Conservation (phyloP, 2,888 invertebrate genomes). For the Tortricodes alternella region DNA sequence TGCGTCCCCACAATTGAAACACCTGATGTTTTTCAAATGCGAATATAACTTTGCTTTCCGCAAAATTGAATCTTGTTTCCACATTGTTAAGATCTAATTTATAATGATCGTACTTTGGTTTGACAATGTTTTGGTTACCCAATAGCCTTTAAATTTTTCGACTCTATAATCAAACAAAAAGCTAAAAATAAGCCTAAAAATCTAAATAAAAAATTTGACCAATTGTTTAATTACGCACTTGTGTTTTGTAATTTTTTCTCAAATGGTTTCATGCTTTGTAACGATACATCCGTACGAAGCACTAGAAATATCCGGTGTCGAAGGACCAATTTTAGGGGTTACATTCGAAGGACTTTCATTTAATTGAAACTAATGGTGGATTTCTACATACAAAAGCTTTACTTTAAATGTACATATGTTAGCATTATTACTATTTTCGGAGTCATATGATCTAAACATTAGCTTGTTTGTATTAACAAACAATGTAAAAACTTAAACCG, state of each 20-base stretch:
- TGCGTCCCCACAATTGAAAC: constrained; percentile 43
- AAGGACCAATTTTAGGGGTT: constrained; percentile 29
- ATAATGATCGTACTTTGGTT: background rate
- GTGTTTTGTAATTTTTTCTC: background rate
- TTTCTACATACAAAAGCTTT: background rate
- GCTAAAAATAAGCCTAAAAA: no score
- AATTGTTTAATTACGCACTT: constrained; percentile 31
- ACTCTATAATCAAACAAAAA: constrained; percentile 5
- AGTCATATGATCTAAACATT: background rate
- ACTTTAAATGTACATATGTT: background rate
- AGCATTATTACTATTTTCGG: background rate
- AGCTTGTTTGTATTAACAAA: background rate
- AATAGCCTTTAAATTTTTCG: background rate
- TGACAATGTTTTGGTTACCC: constrained; percentile 6
- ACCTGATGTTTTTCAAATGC: constrained; percentile 34
- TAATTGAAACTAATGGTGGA: background rate
- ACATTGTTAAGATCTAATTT: background rate
- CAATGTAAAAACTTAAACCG: background rate
- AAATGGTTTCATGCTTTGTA: no score
- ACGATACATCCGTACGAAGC: background rate
- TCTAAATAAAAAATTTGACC: no score
- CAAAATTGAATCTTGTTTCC: constrained; percentile 2
- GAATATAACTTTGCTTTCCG: background rate
- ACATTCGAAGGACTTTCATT: background rate
- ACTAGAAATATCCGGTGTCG: constrained; percentile 24